phyloP scores from a whole-genome alignment of 2,113 vertebrate genomes.

The Tupaia tana region DNA sequence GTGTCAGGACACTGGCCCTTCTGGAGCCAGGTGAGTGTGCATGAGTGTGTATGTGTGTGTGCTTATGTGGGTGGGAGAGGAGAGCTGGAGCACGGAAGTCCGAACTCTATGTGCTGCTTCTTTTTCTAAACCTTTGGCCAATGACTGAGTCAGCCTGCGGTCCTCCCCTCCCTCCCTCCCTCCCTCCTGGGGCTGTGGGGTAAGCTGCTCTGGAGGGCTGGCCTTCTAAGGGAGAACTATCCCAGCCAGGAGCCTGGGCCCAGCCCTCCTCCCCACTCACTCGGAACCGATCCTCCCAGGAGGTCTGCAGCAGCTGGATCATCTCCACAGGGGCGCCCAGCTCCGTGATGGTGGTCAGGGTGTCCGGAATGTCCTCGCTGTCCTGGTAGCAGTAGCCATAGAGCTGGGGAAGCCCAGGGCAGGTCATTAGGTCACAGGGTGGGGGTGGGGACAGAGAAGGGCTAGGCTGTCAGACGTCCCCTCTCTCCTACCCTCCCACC shows the following conservation, averaged over 20 bases:
- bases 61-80: neutral
- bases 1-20: neutral
- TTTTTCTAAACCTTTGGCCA: conserved; percentile 63
- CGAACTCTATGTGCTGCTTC: neutral
- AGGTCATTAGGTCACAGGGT: conserved; percentile 69
- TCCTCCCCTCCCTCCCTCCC: neutral
- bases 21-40: neutral
- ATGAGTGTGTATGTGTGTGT: neutral
- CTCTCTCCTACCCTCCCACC: neutral
- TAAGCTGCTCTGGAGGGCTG: conserved; percentile 25
- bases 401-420: conserved; percentile 85
- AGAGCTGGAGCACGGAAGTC: neutral
- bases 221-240: conserved; percentile 75
- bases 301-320: conserved; percentile 94
- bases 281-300: conserved; percentile 95
- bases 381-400: conserved; percentile 95
- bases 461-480: neutral
- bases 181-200: neutral
- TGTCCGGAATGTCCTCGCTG: conserved; percentile 92
- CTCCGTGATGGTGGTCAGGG: conserved; percentile 94
- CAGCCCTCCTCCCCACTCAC: conserved; percentile 84
- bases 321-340: conserved; percentile 94
- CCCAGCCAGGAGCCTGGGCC: neutral
- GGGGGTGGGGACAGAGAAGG: neutral
- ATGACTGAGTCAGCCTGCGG: neutral